phyloP scores from a whole-genome alignment of 2,113 vertebrate species.

The Actenoides hombroni region DNA sequence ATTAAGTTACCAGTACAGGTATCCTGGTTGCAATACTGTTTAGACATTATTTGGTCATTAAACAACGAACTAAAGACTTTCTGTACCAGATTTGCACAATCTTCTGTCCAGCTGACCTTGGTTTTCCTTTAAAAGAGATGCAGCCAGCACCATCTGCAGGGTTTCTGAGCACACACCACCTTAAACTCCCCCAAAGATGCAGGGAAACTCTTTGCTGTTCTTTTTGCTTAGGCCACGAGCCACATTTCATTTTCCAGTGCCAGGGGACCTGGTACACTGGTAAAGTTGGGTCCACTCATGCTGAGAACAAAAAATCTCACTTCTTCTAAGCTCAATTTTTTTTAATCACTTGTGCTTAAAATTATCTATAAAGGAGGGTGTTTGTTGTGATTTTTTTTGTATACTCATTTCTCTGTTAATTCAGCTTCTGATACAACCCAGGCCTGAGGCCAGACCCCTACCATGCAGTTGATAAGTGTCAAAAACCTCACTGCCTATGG shows the following conservation, averaged over 20 bases:
- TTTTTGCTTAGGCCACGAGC: not conserved
- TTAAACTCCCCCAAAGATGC: rapidly evolving
- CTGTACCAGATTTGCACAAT: not conserved
- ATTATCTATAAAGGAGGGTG: not conserved
- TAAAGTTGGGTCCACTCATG: not conserved
- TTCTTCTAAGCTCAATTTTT: rapidly evolving
- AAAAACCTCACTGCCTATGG: not conserved
- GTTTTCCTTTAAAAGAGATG: not conserved
- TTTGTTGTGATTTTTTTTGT: not conserved
- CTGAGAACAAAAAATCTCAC: not conserved
- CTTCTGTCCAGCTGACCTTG: not conserved
- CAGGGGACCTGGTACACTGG: not conserved
- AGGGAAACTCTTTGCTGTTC: not conserved
- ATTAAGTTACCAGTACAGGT: not conserved
- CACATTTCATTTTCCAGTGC: not conserved
- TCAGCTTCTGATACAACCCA: not conserved
- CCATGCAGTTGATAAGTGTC: not conserved
- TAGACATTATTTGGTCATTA: not conserved
- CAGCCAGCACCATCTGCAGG: slow-evolving; percentile 57
- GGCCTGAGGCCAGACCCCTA: not conserved
- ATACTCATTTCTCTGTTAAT: not conserved
- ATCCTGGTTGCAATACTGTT: not conserved
- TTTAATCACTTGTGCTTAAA: not conserved
- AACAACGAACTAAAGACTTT: not conserved
- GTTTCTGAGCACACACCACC: not conserved